Evolutionary conservation across 2,888 invertebrate species (phyloP), one percentile per base, ranked within the genome.

Genomic region (Andrena camellia): DNA sequence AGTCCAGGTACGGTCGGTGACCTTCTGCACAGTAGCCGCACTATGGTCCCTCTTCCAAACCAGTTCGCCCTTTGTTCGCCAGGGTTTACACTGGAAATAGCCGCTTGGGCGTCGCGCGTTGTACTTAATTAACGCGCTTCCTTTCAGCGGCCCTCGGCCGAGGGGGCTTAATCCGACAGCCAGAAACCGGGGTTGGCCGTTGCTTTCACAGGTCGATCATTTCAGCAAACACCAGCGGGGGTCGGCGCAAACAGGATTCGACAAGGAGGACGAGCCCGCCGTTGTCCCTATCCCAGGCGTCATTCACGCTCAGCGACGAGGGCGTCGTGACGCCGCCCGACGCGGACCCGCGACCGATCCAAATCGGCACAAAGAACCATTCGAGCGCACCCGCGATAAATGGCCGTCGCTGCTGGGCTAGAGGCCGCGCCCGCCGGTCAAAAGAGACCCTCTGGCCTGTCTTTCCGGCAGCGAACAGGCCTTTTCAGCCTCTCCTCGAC

Each of bases 111-210:
- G 77, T 76, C 57, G 23, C 57, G 23, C 80, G 78, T 78, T 80
- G 85, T 85, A 86, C 85, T 88, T 90, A 88, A 91, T 91, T 90
- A 91, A 89, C 88, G 82, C 75, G 77, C 81, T 88, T 88, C 85
- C 90, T 87, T 91, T 90, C 88, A 87, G 54, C 74, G 42, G 42
- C 71, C 62, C 33, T 52, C 10, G 75, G 70, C 29, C 77, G 70
- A 75, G 75, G 57, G 81, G 8, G 57, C 83, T 85, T 84, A 80
- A 88, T 84, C 84, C 83, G 80, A 66, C 83, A 68, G 78, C 81
- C 82, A 78, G 75, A 81, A 89, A 80, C 78, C 48, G 76, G 23
- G 67, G 78, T 42, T 42, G 69, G 72, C 52, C 70, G 80, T 75
- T 73, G 80, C 77, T 85, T 86, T 85, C 83, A 71, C 72, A 82